Base-by-base conservation (phyloP, 2,888 invertebrate genomes). In the Acronicta psi region DNA sequence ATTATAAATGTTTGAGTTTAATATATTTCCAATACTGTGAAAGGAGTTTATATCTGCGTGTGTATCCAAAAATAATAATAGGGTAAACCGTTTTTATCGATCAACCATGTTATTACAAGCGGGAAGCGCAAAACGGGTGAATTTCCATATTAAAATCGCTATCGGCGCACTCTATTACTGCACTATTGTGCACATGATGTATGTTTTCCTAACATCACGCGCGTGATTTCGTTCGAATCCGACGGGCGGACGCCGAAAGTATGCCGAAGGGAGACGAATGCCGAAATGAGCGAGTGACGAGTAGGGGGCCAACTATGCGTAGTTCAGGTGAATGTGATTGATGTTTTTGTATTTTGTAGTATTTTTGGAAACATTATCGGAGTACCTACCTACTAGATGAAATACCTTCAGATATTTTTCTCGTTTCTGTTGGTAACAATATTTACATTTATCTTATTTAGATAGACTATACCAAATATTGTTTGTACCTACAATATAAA, bases 181-280 rank as follows among this genome's bases (percentile, higher is more conserved):
- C 66, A 68, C 84, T 81, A 89, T 93, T 93, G 92, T 92, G 85
- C 81, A 64, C 80, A 77, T 91, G 91, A 93, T 92, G 90, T 89
- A 93, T 93, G 91, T 87, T 90, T 91, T 89, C 86, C 85, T 87
- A 84, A 80, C 86, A 88, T 91, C 84, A 84, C 81, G 69, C 47
- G 66, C 63, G 59, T 56, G 59, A 73, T 70, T 69, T 65, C 81
- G 76, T 60, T 70, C 62, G 85, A 86, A 86, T 88, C 87, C 91
- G 91, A 91, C 85, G 83, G 79, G 79, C 78, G 77, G 38, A 65
- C 51, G 67, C 31, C 54, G 40, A 72, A 57, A 65, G 55, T 60
- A 60, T 57, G 51, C 14, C 44, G 43, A 52, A 58, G 51, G 67
- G 66, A 23, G 50, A 34, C n/a, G 51, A 42, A 44, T 41, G 54